Evolutionary conservation across 2,113 vertebrate species (phyloP).

Genomic region (Scolopax mira): DNA sequence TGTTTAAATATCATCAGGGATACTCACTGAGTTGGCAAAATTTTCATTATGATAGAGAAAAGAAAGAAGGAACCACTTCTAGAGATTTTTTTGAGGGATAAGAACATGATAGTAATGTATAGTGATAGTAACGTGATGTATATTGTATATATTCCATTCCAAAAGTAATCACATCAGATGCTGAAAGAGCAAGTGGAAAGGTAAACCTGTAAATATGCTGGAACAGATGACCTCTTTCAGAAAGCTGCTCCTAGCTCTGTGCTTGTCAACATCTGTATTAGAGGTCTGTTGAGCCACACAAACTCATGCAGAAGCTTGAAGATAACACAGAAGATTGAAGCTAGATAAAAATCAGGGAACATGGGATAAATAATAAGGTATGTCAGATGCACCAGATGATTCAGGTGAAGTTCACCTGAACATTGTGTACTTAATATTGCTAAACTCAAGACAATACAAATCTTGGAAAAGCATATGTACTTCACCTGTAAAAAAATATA

Average conservation of each 20-base stretch:
- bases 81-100: background rate
- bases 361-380: background rate
- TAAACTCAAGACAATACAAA: background rate
- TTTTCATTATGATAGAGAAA: background rate
- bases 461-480: background rate
- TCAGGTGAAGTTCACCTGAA: background rate
- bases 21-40: background rate
- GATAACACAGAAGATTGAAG: background rate
- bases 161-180: background rate
- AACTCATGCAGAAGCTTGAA: background rate
- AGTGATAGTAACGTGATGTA: background rate
- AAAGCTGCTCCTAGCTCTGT: background rate
- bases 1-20: background rate
- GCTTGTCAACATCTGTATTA: background rate
- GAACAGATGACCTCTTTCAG: background rate
- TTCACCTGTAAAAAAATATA: background rate
- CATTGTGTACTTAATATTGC: background rate
- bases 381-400: background rate
- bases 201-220: background rate
- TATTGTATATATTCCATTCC: background rate
- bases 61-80: background rate
- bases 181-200: background rate
- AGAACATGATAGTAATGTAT: too few relatives aligned
- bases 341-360: background rate
- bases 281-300: background rate